A percentile compares a stretch with the other conserved stretches of the same genome.
phyloP scores from a whole-genome alignment of 2,888 invertebrate species.

The Hypomecis atomaria region DNA sequence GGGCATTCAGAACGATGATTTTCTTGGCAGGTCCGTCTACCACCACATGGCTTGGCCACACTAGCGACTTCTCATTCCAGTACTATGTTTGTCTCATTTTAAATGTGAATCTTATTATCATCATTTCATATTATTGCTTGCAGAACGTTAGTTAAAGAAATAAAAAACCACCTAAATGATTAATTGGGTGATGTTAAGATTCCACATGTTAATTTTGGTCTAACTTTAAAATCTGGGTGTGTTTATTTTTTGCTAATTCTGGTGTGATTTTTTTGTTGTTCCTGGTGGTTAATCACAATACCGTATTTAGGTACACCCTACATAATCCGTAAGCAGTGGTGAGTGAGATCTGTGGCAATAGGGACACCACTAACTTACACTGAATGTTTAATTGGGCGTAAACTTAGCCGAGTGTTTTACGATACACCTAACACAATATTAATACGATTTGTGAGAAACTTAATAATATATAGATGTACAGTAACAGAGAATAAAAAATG shows the following conservation, averaged over 20 bases:
- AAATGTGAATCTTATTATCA: slow-evolving; percentile 57
- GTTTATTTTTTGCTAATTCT: slow-evolving; percentile 56
- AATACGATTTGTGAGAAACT: background rate
- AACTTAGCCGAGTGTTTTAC: slow-evolving; percentile 5
- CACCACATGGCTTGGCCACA: slow-evolving; percentile 51
- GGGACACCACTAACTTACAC: slow-evolving; percentile 21
- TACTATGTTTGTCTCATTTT: slow-evolving; percentile 53
- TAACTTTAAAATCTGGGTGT: slow-evolving; percentile 50
- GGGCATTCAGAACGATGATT: slow-evolving; percentile 92
- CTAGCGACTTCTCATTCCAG: slow-evolving; percentile 56
- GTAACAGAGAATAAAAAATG: no score
- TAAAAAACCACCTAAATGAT: background rate
- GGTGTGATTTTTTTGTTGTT: slow-evolving; percentile 48
- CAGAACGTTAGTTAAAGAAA: background rate
- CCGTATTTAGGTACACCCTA: slow-evolving; percentile 25
- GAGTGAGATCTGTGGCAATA: slow-evolving; percentile 20
- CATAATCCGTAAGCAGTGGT: slow-evolving; percentile 24
- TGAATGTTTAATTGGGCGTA: slow-evolving; percentile 8
- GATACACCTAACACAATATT: slow-evolving; percentile 21
- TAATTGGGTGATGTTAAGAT: slow-evolving; percentile 55
- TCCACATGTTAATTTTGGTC: slow-evolving; percentile 36
- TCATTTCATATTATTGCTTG: slow-evolving; percentile 20
- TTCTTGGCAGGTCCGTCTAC: slow-evolving; percentile 91
- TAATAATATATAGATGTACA: no score
- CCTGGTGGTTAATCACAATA: slow-evolving; percentile 28